These are phyloP conservation scores for Brenthis ino DNA, from an alignment of 2,888 invertebrate genomes.

Conservation along the genomic window DNA sequence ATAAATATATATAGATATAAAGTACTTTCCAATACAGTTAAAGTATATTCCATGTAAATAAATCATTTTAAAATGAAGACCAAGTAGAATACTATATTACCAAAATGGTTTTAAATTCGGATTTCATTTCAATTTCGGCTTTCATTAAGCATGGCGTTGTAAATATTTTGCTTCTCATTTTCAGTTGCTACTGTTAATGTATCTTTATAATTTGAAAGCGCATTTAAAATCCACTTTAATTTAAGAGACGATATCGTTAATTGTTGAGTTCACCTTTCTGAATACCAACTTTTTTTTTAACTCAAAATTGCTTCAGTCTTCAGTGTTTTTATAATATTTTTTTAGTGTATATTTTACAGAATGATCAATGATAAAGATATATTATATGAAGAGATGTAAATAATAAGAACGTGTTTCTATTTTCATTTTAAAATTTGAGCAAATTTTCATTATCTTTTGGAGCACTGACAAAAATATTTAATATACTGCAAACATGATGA, in stretches of 20 bases:
- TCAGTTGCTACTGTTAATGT: constrained; percentile 23
- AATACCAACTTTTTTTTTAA: neutral
- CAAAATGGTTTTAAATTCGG: neutral
- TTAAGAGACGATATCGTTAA: constrained; percentile 17
- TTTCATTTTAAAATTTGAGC: no score
- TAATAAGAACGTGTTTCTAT: no score
- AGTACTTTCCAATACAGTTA: no score
- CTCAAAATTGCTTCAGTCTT: neutral
- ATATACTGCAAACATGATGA: neutral
- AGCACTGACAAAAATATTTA: no score
- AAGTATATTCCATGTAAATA: no score
- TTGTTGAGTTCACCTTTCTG: constrained; percentile 2
- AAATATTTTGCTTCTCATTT: constrained; percentile 18
- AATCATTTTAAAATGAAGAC: no score
- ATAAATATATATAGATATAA: no score
- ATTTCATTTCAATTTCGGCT: constrained; percentile 17
- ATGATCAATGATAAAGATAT: no score
- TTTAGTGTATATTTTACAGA: no score
- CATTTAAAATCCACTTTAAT: constrained; percentile 29
- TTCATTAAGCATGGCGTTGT: constrained; percentile 15
- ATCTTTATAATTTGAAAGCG: constrained; percentile 20
- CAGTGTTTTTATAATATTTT: no score
- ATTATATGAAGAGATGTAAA: no score
- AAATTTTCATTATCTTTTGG: no score
- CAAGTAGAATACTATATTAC: neutral